Percentiles rank a stretch among this genome's conserved stretches.
phyloP scores from a whole-genome alignment of 2,888 invertebrate genomes.

The Aethes cnicana region DNA sequence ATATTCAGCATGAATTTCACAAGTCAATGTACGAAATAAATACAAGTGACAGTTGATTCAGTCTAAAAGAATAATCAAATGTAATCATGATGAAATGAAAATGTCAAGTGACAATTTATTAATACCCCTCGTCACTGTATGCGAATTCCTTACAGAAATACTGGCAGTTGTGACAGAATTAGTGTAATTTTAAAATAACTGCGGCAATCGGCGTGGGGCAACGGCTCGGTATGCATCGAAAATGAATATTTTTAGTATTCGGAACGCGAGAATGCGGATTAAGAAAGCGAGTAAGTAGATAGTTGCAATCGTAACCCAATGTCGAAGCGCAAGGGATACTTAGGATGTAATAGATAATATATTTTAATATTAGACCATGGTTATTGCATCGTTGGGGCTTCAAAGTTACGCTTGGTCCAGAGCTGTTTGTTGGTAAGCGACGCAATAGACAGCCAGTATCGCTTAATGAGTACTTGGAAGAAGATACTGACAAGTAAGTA shows the following conservation, averaged over 20 bases:
- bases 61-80: neutral
- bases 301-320: constrained; percentile 25
- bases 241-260: constrained; percentile 20
- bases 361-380: constrained; percentile 61
- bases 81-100: neutral
- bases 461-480: too few relatives aligned
- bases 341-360: constrained; percentile 62
- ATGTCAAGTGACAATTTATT: neutral
- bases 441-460: too few relatives aligned
- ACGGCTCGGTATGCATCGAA: constrained; percentile 23
- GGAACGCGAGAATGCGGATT: constrained; percentile 4
- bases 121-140: neutral
- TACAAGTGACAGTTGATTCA: neutral
- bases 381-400: constrained; percentile 56
- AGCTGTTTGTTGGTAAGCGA: too few relatives aligned
- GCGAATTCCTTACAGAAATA: constrained; percentile 1
- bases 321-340: constrained; percentile 32
- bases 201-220: constrained; percentile 7
- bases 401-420: too few relatives aligned
- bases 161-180: constrained; percentile 11
- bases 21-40: too few relatives aligned
- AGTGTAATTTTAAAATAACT: constrained; percentile 15
- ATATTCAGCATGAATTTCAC: too few relatives aligned
- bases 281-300: constrained; percentile 22
- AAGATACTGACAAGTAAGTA: too few relatives aligned